Evolutionary conservation across 1,140 invertebrate species (phyloP), one percentile per base, ranked within the genome.

Genomic region (Drosophila asahinai): DNA sequence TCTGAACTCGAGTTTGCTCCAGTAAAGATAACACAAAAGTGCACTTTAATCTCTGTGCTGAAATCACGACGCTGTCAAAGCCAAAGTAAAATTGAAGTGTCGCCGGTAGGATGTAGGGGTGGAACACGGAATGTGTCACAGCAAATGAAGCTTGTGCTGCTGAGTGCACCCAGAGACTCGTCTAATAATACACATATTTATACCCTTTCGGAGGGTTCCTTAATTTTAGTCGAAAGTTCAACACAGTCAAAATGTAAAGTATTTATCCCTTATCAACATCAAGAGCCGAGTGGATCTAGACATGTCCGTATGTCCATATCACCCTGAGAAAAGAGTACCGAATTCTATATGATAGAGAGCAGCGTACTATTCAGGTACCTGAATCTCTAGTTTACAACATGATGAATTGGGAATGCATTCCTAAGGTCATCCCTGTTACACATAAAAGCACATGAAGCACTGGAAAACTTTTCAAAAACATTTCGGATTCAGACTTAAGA

Each of bases 1-100:
- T 73, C 60, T 72, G 80, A 68, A 83, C 80, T 83, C 67, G 51
- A 60, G 83, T 63, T 55, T 19, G 83, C 66, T 40, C 14, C 33
- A 55, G 74, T 68, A 89, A 74, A 90, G 84, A 89, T 89, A 84
- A 89, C 84, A 89, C 66, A 82, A 84, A 90, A 90, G 86, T 90
- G 84, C 84, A 89, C 84, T 89, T 89, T 89, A 90, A 89, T 89
- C 84, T 84, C 72, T 90, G 81, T 76, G 74, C 83, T 75, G 66
- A 84, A 89, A 89, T 89, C 84, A 89, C 86, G 65, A 54, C 55
- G 60, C 57, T 68, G 65, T 62, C 64, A 70, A 62, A 79, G 84
- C 78, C 62, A 87, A 77, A 79, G 70, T 79, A 68, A 81, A 89
- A 89, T 89, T 89, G 84, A 89, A 89, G 84, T 84, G 81, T 75